Base-by-base conservation (phyloP, 2,797 vertebrate species). In the Acanthis flammea region DNA sequence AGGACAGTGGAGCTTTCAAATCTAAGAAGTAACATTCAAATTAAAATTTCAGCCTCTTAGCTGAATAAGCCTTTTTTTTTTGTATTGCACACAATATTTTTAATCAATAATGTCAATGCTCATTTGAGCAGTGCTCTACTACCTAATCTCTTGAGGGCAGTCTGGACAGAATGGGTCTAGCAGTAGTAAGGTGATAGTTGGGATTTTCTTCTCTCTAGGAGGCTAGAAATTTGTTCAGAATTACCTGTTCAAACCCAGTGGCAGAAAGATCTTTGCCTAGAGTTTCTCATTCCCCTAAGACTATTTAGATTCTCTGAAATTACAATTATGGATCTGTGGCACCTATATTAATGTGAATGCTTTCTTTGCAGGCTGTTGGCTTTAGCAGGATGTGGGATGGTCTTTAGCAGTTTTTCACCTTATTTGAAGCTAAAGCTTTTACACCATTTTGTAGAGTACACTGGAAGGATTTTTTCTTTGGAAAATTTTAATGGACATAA, bases 11-110 rank as follows among this genome's bases (percentile, higher is more conserved):
- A 83, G n/a, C 47, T 94, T 78, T 85, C 31, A 65, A 99, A 99
- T 58, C 99, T 99, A 98, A 94, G 98, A 97, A 79, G 75, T 61
- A 87, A 30, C 11, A 23, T 39, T 80, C 27, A 44, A 19, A 71
- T 61, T 48, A 42, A 83, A 61, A 50, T 63, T 71, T 22, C 51
- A 58, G 21, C 21, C 31, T 51, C 28, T 63, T 61, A 54, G 44
- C 17, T 74, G 35, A 75, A 33, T 25, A 7, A n/a, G 19, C 2
- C 2, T 14, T n/a, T 55, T 16, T 28, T 39, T 37, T 62, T 31
- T 13, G n/a, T 1, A 39, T 41, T 39, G 18, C 12, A 41, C 15
- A 31, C 44, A 50, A 4, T 45, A 17, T 47, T 73, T 72, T 65
- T 2, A 65, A 39, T 58, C 63, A 54, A 4, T 70, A 65, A n/a